Evolutionary conservation across 2,113 vertebrate genomes (phyloP), one percentile per base, ranked within the genome.

Genomic region (Dipodomys merriami): DNA sequence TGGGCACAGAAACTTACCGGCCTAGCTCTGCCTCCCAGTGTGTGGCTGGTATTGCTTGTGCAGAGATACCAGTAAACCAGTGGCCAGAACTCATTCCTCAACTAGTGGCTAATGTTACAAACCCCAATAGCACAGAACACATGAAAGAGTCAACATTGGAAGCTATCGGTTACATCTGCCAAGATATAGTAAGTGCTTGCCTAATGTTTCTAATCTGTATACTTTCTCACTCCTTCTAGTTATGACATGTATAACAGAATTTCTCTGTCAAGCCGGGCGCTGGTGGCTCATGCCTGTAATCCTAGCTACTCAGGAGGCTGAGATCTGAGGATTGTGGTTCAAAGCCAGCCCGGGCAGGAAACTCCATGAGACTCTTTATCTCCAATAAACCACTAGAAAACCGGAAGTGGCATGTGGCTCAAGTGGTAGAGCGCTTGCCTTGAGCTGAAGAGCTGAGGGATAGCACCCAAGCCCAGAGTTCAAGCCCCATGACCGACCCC

Each of bases 71-170:
- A 0, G 99, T 99, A 27, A 99, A 98, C 97, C 99, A 99, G 94
- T 99, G 99, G 99, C 99, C 99, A 0, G 99, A 99, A 92, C 99
- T 99, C 94, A 99, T 99, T 96, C 99, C 99, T 3, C 99, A 99
- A 96, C 98, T 99, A 96, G 99, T 99, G 77, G 98, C 99, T 35
- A 99, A 99, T 35, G 99, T 99, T 46, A 99, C 99, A 0, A 99
- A 99, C 93, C 99, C 99, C 33, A 99, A 98, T 96, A 99, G 99
- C 97, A 99, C 99, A 0, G 99, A 99, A 86, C 99, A 99, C 97
- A 99, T 99, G 99, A 99, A 99, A 98, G 99, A 99, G 97, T 99
- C 99, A 0, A 99, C 99, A 46, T 97, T 99, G 98, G 99, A 99
- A 98, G 99, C 99, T 97, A 99, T 99, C 20, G 99, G 99, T 0